Evolutionary conservation across 2,113 vertebrate species (phyloP), one percentile per base, ranked within the genome.

Genomic region (Coturnix japonica): DNA sequence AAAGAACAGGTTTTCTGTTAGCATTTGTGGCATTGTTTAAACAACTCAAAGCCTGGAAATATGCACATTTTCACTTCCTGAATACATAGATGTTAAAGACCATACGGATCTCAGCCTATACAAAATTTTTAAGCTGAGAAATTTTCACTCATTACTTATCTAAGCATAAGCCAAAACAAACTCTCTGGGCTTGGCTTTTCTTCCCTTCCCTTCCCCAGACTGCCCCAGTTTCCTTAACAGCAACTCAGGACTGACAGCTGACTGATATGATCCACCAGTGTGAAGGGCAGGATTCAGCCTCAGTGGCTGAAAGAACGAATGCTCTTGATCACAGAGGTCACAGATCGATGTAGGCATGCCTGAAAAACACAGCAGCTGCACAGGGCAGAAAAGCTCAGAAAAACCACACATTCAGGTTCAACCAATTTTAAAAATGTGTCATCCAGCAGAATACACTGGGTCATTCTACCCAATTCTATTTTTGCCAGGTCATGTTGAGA

Each of bases 21-120:
- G 74, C 57, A 63, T 56, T 51, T 81, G 35, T 80, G 53, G 85
- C 30, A 56, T 66, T 75, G 54, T 85, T 87, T 83, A 91, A 49
- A 63, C 14, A 87, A 90, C 74, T 72, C 61, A 78, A 85, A 83
- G 81, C 75, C 63, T 26, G 61, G 54, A 67, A 93, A 75, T 30
- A 66, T 1, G 17, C 8, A 44, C 51, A 44, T 78, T 92, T 91
- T 93, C 75, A 81, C 88, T 93, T 89, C 65, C 91, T 65, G 66
- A 21, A 49, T 80, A 87, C 64, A 93, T 7, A 46, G 82, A 63
- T 60, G 47, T 90, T 90, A 91, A 92, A 90, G 76, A 90, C 56
- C 60, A 77, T 69, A 73, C 53, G 90, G 90, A 71, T 81, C 19
- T 54, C 81, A 80, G 63, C 49, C 91, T 74, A 81, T 60, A 37